Evolutionary conservation across 2,888 invertebrate species (phyloP), one percentile per base, ranked within the genome.

Genomic region (Cyaniris semiargus): DNA sequence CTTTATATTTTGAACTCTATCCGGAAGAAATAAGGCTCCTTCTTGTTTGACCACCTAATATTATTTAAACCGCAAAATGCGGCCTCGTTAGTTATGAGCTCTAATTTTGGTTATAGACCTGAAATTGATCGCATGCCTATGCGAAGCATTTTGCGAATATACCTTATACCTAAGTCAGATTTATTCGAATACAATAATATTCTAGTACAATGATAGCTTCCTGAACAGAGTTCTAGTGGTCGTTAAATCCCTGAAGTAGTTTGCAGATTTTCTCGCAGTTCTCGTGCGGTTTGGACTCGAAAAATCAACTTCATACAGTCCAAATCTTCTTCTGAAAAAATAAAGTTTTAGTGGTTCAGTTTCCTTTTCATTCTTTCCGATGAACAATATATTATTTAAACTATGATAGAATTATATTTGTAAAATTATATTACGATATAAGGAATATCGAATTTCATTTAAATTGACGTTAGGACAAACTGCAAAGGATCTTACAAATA

Each of bases 261-360:
- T 76, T 0, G 91, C 92, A 1, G 96, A 96, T 23, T 87, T 86
- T 84, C 96, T 96, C 0, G 95, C 91, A 4, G 90, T 94, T 81
- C 96, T 91, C 15, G 94, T 88, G 80, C 95, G 92, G 3, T 88
- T 85, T 0, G 94, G 91, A 82, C 94, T 94, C 18, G 87, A 86
- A 83, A 95, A 95, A 84, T 96, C 94, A 0, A 96, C 95, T 72
- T 92, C 87, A 81, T 95, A 95, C 2, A 96, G 79, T 21, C 96
- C 96, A 87, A 95, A 96, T 82, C 90, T 91, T 79, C 92, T 88
- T 13, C 95, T 95, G 83, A 10, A 75, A 76, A 70, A 13, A 72
- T 31, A 72, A 38, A 44, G 0, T 44, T 18, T 5, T 5, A 48
- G 23, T 48, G 13, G 10, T 58, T 58, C 8, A 3, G 8, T 58